Conservation (phyloP, 53 echinoderm and acorn worm species). For the Arbacia lixula region DNA sequence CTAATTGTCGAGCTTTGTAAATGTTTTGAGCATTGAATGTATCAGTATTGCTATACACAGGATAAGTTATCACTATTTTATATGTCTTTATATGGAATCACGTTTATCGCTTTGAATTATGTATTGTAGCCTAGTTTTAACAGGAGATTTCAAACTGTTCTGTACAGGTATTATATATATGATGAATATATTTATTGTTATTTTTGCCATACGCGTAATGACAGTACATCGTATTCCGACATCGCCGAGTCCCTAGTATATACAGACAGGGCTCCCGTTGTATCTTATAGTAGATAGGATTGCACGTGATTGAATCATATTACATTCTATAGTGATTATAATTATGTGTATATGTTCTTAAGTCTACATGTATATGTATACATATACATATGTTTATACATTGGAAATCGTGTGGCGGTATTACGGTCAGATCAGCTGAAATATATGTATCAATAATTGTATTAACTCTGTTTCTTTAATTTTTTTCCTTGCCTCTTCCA, state of each 20-base stretch:
- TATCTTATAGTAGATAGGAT: slow-evolving; percentile 12
- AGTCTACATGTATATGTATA: slow-evolving; percentile 1
- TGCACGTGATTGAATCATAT: slow-evolving; percentile 32
- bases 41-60: slow-evolving; percentile 54
- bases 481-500: slow-evolving; percentile 44
- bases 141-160: slow-evolving; percentile 29
- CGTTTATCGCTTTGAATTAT: background rate
- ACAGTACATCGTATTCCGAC: slow-evolving; percentile 47
- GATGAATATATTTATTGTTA: slow-evolving; percentile 57
- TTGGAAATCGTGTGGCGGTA: slow-evolving; percentile 43
- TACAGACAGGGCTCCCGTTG: background rate
- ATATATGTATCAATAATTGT: slow-evolving; percentile 48
- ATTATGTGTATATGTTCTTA: slow-evolving; percentile 6
- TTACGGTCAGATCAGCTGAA: slow-evolving; percentile 47
- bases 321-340: slow-evolving; percentile 40
- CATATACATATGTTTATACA: slow-evolving; percentile 43
- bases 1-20: slow-evolving; percentile 19
- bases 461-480: slow-evolving; percentile 17
- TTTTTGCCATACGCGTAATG: slow-evolving; percentile 50
- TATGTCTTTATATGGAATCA: slow-evolving; percentile 33
- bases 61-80: slow-evolving; percentile 55
- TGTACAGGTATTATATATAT: slow-evolving; percentile 59
- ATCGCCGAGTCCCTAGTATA: background rate
- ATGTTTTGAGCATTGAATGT: slow-evolving; percentile 32
- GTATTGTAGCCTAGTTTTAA: slow-evolving; percentile 49